Evolutionary conservation across 2,888 invertebrate genomes (phyloP).

Genomic region (Drosophila histrio): DNA sequence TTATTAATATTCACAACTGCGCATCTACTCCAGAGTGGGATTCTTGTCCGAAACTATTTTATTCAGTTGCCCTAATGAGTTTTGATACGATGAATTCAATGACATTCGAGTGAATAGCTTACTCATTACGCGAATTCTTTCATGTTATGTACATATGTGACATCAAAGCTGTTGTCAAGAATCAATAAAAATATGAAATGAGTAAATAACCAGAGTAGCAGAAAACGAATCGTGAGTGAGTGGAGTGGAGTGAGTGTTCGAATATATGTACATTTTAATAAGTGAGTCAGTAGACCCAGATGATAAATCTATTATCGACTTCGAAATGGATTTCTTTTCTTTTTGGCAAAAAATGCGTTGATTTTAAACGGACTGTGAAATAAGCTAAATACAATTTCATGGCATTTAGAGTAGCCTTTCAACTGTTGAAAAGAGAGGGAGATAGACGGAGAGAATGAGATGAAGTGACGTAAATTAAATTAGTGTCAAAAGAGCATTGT

Average conservation of each 20-base stretch:
- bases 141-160: background rate
- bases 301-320: background rate
- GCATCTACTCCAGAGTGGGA: no score
- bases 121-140: background rate
- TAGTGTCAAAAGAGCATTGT: slow-evolving; percentile 73
- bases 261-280: background rate
- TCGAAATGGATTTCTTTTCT: slow-evolving; percentile 4
- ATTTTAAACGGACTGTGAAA: slow-evolving; percentile 15
- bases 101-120: background rate
- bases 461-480: slow-evolving; percentile 70
- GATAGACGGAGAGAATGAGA: slow-evolving; percentile 12
- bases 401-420: slow-evolving; percentile 45
- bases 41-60: background rate
- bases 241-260: background rate
- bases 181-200: background rate
- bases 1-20: background rate
- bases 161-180: background rate
- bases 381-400: slow-evolving; percentile 50
- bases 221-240: background rate
- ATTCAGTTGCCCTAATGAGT: background rate
- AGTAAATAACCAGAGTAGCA: background rate
- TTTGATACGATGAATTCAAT: background rate
- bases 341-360: slow-evolving; percentile 7
- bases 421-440: background rate
- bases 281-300: background rate